Evolutionary conservation across 2,797 vertebrate species (phyloP).

Genomic region (Melanogrammus aeglefinus): DNA sequence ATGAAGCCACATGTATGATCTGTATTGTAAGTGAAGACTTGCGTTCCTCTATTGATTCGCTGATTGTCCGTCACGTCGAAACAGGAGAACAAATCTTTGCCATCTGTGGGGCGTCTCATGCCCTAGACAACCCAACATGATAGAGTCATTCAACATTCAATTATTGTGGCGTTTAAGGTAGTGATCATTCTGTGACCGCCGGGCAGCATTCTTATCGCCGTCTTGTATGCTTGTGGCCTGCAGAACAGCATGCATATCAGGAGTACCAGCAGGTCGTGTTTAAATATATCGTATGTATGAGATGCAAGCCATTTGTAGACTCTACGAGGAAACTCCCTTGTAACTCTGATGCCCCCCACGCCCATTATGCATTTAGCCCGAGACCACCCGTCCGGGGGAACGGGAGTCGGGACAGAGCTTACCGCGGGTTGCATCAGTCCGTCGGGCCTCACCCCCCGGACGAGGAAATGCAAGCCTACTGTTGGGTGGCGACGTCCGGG

Average conservation of each 20-base stretch:
- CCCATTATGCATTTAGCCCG: not conserved
- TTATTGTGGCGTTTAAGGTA: not conserved
- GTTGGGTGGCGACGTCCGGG: no score
- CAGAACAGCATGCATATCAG: not conserved
- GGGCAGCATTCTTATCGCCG: not conserved
- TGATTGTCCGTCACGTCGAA: no score
- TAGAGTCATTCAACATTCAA: not conserved
- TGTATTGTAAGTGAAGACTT: no score
- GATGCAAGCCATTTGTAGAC: not conserved
- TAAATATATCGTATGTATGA: not conserved
- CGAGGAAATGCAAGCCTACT: no score
- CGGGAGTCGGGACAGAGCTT: not conserved
- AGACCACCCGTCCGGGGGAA: not conserved
- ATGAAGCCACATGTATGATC: no score
- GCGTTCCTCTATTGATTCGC: no score
- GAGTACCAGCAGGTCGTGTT: not conserved
- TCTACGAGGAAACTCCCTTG: not conserved
- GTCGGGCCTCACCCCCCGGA: not conserved
- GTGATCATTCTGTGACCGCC: not conserved
- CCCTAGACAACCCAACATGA: not conserved
- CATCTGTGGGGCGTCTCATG: not conserved
- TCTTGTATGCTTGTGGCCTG: not conserved
- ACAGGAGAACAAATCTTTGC: no score
- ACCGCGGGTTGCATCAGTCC: conserved; percentile 66
- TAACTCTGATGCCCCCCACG: not conserved